Base-by-base conservation (phyloP, 2,888 invertebrate species). In the Cryptosula pallasiana region DNA sequence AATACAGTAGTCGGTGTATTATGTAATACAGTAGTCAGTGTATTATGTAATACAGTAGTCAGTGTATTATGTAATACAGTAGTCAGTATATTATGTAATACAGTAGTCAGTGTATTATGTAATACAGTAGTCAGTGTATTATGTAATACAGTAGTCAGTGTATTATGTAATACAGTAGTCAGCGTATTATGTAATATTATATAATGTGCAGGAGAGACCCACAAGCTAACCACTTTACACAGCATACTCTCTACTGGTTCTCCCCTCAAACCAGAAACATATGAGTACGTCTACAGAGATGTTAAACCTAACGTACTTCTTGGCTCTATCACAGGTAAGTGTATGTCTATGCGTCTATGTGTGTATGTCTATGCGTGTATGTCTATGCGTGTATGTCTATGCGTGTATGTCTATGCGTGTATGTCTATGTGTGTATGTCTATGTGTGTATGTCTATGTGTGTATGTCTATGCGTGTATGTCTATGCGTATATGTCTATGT, bases 191-290 rank as follows among this genome's bases (percentile, higher is more conserved):
- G n/a, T n/a, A n/a, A n/a, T n/a, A n/a, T n/a, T n/a, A n/a, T n/a
- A n/a, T n/a, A n/a, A n/a, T 45, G 35, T 34, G 35, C 9, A 87
- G 86, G 78, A 13, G 74, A 79, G 45, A 83, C 85, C 1, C 87
- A 88, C 80, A 84, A 83, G 69, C 80, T 87, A 70, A 78, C 79
- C 1, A 78, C 81, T 0, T 78, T 88, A 71, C 85, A 86, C 75
- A 84, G 85, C 75, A 85, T 88, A 35, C 81, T 88, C 71, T 87
- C 87, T 0, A 87, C 87, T 16, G 87, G 87, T 1, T 87, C 87
- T 1, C 88, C 88, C 0, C 80, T 88, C 36, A 86, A 86, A 74
- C 85, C 87, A 3, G 82, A 86, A 74, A 85, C 85, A 32, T 88
- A 86, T 79, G 86, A 87, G 29, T 88, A 87, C 79, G 87, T 88